Evolutionary conservation across 2,888 invertebrate species (phyloP).

Genomic region (Ptychoptera contaminata): DNA sequence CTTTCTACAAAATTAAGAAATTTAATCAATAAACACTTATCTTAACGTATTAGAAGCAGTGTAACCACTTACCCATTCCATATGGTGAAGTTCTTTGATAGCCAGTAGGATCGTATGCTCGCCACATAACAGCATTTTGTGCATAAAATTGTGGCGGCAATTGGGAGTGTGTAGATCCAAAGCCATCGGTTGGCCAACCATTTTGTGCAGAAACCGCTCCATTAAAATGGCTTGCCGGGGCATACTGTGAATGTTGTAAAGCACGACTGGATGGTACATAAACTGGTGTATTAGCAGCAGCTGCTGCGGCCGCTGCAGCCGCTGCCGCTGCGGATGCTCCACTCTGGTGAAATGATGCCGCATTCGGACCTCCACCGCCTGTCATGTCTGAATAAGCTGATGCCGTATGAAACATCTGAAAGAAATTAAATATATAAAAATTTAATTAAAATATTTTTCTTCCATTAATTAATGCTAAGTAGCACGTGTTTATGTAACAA

Average conservation of each 20-base stretch:
- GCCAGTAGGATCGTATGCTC: conserved; percentile 57
- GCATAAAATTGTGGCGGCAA: conserved; percentile 56
- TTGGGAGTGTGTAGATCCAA: conserved; percentile 27
- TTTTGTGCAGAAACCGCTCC: conserved; percentile 27
- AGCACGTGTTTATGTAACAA: conserved; percentile 3
- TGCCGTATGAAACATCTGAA: conserved; percentile 29
- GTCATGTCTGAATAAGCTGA: conserved; percentile 25
- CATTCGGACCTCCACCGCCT: conserved; percentile 17
- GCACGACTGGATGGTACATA: conserved; percentile 50
- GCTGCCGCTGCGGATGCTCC: conserved; percentile 3
- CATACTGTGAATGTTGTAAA: conserved; percentile 36
- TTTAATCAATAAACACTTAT: conserved; percentile 3
- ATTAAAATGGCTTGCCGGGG: conserved; percentile 32
- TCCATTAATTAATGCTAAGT: neutral
- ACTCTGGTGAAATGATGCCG: conserved; percentile 26
- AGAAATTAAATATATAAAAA: too few relatives aligned
- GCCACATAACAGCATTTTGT: conserved; percentile 70
- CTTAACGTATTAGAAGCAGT: neutral
- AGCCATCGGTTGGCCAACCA: conserved; percentile 33
- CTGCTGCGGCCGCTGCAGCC: conserved; percentile 16
- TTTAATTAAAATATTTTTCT: conserved; percentile 4
- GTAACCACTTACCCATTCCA: conserved; percentile 35
- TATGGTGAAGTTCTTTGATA: conserved; percentile 71
- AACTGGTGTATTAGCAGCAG: conserved; percentile 38
- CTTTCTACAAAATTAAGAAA: conserved; percentile 29